A percentile compares a stretch with the other conserved stretches of the same genome.
These are phyloP conservation scores for Monodelphis domestica DNA, from an alignment of 2,797 vertebrate genomes.

Conservation along the genomic window DNA sequence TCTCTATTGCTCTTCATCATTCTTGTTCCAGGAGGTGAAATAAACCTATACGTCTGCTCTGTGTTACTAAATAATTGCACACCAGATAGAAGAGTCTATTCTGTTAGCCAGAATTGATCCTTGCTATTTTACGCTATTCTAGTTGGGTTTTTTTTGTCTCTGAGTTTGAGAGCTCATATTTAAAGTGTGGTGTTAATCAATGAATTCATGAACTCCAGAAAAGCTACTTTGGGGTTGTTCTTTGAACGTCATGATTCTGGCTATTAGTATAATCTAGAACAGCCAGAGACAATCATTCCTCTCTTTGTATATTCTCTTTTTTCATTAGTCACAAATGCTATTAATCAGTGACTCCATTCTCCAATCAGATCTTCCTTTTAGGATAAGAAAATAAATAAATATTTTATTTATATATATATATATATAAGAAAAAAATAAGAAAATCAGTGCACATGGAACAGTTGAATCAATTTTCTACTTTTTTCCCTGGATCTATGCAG, in stretches of 20 bases:
- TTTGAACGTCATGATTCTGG: not conserved
- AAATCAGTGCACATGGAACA: not conserved
- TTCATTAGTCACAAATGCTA: not conserved
- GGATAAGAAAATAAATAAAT: too few species aligned
- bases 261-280: not conserved
- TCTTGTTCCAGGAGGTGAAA: constrained; percentile 11
- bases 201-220: not conserved
- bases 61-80: not conserved
- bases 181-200: not conserved
- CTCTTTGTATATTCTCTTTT: not conserved
- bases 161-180: too few species aligned
- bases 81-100: not conserved
- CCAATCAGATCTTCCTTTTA: not conserved
- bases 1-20: not conserved
- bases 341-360: not conserved
- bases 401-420: too few species aligned
- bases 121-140: not conserved
- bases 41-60: not conserved
- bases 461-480: not conserved
- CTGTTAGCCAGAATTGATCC: not conserved
- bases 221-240: not conserved
- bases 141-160: too few species aligned
- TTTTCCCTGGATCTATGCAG: not conserved
- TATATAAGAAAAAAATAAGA: too few species aligned
- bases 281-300: not conserved